These are phyloP conservation scores for Thymallus thymallus DNA, from an alignment of 2,113 vertebrate genomes.

Conservation along the genomic window DNA sequence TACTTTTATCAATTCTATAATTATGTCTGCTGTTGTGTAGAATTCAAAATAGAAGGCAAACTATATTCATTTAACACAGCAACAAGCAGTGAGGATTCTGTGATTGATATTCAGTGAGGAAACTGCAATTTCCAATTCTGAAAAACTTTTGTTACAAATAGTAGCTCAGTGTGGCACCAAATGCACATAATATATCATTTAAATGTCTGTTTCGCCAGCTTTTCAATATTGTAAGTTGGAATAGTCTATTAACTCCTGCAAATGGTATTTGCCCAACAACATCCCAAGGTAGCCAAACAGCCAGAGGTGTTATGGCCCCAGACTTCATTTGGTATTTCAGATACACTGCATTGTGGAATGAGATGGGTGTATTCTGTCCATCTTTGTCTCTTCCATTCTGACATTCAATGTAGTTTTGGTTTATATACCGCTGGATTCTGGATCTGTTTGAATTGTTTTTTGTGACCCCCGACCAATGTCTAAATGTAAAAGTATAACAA, in stretches of 20 bases:
- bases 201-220: conserved; percentile 34
- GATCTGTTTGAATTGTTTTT: conserved; percentile 38
- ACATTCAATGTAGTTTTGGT: conserved; percentile 50
- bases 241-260: conserved; percentile 46
- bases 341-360: conserved; percentile 56
- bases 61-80: background rate
- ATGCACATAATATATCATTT: conserved; percentile 21
- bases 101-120: background rate
- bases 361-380: conserved; percentile 49
- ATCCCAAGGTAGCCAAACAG: conserved; percentile 43
- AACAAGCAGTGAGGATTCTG: background rate
- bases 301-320: conserved; percentile 32
- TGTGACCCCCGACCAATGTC: conserved; percentile 24
- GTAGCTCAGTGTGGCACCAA: background rate
- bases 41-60: conserved; percentile 29
- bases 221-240: conserved; percentile 35
- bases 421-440: conserved; percentile 30
- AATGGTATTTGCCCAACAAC: conserved; percentile 44
- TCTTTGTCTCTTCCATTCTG: conserved; percentile 45
- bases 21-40: conserved; percentile 36
- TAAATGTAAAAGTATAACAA: conserved; percentile 19
- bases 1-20: no score
- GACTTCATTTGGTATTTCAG: conserved; percentile 59
- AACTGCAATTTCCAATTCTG: background rate
- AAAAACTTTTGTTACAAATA: background rate